A percentile compares a stretch with the other conserved stretches of the same genome.
Conservation (phyloP, 2,888 invertebrate species). For the Linyphia triangularis region DNA sequence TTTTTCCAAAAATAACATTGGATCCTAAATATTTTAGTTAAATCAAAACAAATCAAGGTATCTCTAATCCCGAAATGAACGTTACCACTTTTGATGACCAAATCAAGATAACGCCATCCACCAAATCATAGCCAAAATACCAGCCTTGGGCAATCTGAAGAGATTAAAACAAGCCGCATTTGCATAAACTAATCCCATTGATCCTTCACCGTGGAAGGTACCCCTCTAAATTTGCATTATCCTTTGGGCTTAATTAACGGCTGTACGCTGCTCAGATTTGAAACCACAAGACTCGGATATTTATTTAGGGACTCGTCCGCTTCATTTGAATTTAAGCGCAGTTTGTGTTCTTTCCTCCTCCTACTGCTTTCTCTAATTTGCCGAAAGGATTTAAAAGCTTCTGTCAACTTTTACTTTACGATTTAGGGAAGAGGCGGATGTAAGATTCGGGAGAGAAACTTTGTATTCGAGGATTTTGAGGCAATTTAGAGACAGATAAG, state of each 20-base stretch:
- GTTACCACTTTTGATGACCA: slow-evolving; percentile 19
- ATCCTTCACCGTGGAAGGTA: slow-evolving; percentile 41
- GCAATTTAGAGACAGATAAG: neutral
- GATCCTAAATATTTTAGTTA: neutral
- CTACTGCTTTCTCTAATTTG: slow-evolving; percentile 34
- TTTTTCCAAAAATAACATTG: neutral
- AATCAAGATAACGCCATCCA: too few relatives aligned
- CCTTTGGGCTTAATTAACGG: slow-evolving; percentile 73
- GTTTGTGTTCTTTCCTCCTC: slow-evolving; percentile 22
- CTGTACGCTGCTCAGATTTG: slow-evolving; percentile 44
- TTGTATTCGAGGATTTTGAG: neutral
- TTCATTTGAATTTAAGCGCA: slow-evolving; percentile 68
- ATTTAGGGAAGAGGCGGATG: neutral
- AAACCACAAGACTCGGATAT: slow-evolving; percentile 66
- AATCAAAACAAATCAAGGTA: neutral
- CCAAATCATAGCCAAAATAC: neutral
- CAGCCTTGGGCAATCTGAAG: slow-evolving; percentile 26
- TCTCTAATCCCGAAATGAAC: slow-evolving; percentile 16
- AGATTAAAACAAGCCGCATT: slow-evolving; percentile 70
- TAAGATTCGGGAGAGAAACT: too few relatives aligned
- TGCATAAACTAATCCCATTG: slow-evolving; percentile 72
- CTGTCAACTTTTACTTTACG: slow-evolving; percentile 19
- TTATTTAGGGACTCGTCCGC: slow-evolving; percentile 60
- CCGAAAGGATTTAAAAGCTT: slow-evolving; percentile 40
- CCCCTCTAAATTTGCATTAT: slow-evolving; percentile 67